Evolutionary conservation across 92 coral and sea anemone species (phyloP), one percentile per base, ranked within the genome.

Genomic region (Actinernus sp.): DNA sequence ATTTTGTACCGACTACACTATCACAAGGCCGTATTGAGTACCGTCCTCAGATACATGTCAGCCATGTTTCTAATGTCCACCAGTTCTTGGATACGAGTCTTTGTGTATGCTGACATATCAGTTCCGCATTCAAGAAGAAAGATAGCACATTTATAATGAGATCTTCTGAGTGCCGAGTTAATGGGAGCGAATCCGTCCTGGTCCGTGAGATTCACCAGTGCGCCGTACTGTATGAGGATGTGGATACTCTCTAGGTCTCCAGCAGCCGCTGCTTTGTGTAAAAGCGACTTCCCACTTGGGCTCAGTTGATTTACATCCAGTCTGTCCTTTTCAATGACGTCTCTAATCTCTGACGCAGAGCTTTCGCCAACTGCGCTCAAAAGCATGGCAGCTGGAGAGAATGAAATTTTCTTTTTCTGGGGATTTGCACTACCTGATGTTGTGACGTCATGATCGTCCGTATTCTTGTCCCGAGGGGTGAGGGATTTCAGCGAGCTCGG

Each of bases 161-260:
- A 82, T 39, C 72, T 70, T 21, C 66, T 49, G 1, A 90, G 59
- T 6, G 97, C 97, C 1, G 93, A 77, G 39, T 90, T 71, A 12
- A 90, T 61, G 6, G 97, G 89, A 4, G 92, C 86, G 49, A 86
- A 81, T 6, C 97, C 97, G 31, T 90, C 77, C 46, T 86, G 82
- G 34, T 90, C 97, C 8, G 68, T 65, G 1, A 81, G 68, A 45
- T 90, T 81, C 4, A 90, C 89, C 13, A 58, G 19, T 25, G 92
- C 97, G 34, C 97, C 97, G 20, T 90, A 86, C 51, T 88, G 84
- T 21, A 90, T 58, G 38, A 90, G 82, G 0, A 89, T 86, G 65
- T 73, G 79, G 45, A 90, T 90, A 71, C 97, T 90, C 27, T 90
- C 97, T 16, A 86, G 74, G 38, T 90, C 92, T 30, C 97, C 97